Evolutionary conservation across 2,113 vertebrate genomes (phyloP), one percentile per base, ranked within the genome.

Genomic region (Acrocephalus kingi): DNA sequence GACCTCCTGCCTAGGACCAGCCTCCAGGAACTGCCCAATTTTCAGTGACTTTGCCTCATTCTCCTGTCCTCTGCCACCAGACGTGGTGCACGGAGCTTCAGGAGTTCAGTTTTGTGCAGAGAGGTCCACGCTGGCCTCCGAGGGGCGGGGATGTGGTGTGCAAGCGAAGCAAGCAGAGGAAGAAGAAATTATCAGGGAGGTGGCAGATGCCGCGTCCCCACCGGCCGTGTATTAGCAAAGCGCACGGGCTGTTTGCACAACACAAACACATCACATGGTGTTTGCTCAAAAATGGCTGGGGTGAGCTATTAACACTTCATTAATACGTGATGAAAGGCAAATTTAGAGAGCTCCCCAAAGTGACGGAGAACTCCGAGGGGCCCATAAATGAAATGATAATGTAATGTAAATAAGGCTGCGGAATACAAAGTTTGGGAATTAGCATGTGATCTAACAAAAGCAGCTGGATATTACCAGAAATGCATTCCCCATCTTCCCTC

Each of bases 261-360:
- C 93, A 62, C 89, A 85, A 82, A 89, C 51, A 8, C 54, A 7
- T 58, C 93, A 43, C 45, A 2, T 25, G 69, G 39, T 89, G 27
- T 97, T 97, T 96, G 94, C 92, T 94, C 88, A 92, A 82, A 93
- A 95, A 72, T 30, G 93, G 86, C 96, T 89, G 78, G 94, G 92
- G 93, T 69, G 88, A 90, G 93, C 93, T 87, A 96, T 96, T 96
- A 96, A 78, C 92, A 72, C 88, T 87, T 97, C 96, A 95, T 96
- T 97, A 97, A 97, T 96, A 89, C 23, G 7, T 92, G 90, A 96
- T 95, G 96, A 95, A 96, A 96, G 88, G 85, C 93, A 92, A 95
- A 92, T 95, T 93, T 84, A 95, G 90, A 90, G 96, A 95, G 73
- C 83, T 97, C 92, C 96, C 94, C 90, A 55, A 96, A 97, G 96